Conservation (phyloP, 2,797 vertebrate species). For the Leuciscus waleckii region DNA sequence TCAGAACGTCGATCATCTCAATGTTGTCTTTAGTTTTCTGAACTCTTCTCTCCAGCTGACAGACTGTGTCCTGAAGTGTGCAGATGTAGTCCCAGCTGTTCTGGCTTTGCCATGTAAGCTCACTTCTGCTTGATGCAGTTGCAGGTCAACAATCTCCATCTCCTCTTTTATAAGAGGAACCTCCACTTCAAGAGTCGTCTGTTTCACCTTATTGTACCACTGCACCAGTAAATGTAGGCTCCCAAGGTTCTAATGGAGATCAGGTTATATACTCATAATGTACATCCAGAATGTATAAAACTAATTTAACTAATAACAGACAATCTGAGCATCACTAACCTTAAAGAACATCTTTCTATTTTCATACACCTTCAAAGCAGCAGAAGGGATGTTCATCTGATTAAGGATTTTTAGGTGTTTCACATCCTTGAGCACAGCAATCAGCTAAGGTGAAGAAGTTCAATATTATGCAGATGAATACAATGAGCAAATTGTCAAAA, state of each 20-base stretch:
- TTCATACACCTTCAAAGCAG: constrained; percentile 77
- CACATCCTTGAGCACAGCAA: constrained; percentile 83
- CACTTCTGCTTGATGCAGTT: constrained; percentile 74
- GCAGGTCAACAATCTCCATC: constrained; percentile 73
- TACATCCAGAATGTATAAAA: not conserved
- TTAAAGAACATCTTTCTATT: constrained; percentile 80
- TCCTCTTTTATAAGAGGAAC: constrained; percentile 78
- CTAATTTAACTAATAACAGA: not conserved
- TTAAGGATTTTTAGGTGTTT: constrained; percentile 81
- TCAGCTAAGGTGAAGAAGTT: constrained; percentile 71
- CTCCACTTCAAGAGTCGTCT: constrained; percentile 80
- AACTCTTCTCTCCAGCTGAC: constrained; percentile 73
- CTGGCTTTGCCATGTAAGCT: constrained; percentile 76
- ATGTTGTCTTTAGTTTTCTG: constrained; percentile 77
- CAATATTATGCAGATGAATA: constrained; percentile 45
- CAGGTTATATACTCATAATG: constrained; percentile 37
- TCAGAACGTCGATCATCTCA: constrained; percentile 73
- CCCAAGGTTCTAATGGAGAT: constrained; percentile 72
- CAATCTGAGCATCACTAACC: constrained; percentile 69
- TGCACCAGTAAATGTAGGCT: constrained; percentile 81
- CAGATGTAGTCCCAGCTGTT: constrained; percentile 79
- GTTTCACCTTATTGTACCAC: constrained; percentile 82
- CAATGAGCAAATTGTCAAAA: constrained; percentile 17
- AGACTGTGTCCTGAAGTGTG: constrained; percentile 67
- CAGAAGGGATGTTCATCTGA: constrained; percentile 76